Evolutionary conservation across 2,113 vertebrate species (phyloP).

Genomic region (Megaptera novaeangliae): DNA sequence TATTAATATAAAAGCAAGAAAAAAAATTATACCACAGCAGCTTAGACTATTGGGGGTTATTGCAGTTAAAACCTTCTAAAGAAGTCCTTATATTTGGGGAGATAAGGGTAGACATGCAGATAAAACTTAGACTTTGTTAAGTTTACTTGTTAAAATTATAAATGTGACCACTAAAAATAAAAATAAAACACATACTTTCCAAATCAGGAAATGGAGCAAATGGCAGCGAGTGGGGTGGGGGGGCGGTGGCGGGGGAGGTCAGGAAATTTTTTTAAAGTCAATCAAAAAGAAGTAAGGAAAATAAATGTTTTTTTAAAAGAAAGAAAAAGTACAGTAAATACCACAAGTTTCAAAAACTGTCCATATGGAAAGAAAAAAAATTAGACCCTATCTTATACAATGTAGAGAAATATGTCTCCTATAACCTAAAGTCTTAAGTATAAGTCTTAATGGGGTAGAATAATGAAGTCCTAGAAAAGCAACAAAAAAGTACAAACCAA

Average conservation of each 20-base stretch:
- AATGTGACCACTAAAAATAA: not conserved
- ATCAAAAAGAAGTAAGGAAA: not conserved
- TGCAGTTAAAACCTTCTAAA: not conserved
- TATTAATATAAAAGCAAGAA: not conserved
- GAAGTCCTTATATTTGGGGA: not conserved
- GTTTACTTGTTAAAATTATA: not conserved
- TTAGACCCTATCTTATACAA: not conserved
- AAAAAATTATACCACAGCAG: not conserved
- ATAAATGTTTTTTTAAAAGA: not conserved
- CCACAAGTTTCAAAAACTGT: not conserved
- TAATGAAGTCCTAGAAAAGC: not conserved
- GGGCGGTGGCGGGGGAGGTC: not conserved
- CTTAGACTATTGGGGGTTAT: not conserved
- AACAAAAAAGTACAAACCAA: not conserved
- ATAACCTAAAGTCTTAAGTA: not conserved
- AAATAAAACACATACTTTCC: not conserved
- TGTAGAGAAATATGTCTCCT: not conserved
- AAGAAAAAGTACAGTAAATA: not conserved
- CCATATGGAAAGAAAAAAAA: not conserved
- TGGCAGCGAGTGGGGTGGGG: accelerated
- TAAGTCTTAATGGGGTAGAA: not conserved
- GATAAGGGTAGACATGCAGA: not conserved
- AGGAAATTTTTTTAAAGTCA: not conserved
- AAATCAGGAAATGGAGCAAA: not conserved
- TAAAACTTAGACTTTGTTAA: not conserved